Evolutionary conservation across 2,888 invertebrate species (phyloP), one percentile per base, ranked within the genome.

Genomic region (Aplocera efformata): DNA sequence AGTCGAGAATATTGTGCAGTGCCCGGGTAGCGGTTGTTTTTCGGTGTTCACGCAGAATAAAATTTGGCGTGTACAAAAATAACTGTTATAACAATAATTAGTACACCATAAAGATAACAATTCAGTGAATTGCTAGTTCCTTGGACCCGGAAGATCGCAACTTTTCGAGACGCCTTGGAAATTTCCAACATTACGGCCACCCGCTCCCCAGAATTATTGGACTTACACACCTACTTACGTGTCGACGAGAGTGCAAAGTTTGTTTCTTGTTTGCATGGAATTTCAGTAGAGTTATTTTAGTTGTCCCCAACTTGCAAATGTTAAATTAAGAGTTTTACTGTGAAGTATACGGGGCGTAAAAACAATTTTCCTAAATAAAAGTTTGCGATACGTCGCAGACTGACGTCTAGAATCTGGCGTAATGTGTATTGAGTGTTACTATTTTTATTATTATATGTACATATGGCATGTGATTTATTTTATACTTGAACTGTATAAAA

Each of bases 131-230:
- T 64, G 63, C 67, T 68, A 68, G 65, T 69, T 68, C 61, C 66
- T 65, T 66, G 68, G 76, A 73, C 71, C 67, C 71, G 60, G 61
- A 69, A 71, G 66, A 72, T 63, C 60, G 55, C 53, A 79, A 80
- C 67, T 80, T 79, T 74, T 67, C 63, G 63, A 63, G 63, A 59
- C 66, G 56, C 67, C 64, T 67, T 72, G 67, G 69, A 78, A 80
- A 79, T 80, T 79, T 80, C 66, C 60, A 73, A 78, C 82, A 82
- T 80, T 81, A 81, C 73, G 63, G 69, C 74, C 82, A 83, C 78
- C 77, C 79, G 79, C 63, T 78, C 70, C 70, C 72, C 71, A 79
- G 72, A 82, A 77, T 81, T 82, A 81, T 81, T 76, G 74, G 72
- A 77, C 76, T 78, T 79, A 78, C 72, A 79, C 77, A 79, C 78